phyloP scores from a whole-genome alignment of 2,888 invertebrate genomes.

The Spisula solida region DNA sequence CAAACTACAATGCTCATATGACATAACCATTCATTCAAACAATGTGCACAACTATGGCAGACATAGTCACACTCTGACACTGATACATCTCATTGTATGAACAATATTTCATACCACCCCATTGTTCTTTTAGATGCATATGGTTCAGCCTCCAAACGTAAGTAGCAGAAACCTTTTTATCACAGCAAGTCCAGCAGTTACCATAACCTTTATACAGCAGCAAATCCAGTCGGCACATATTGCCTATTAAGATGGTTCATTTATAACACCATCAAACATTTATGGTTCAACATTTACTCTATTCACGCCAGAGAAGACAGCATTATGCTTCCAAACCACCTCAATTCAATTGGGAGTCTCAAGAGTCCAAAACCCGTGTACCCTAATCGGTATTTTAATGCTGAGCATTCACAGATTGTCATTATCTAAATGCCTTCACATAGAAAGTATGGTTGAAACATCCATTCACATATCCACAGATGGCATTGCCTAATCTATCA shows the following conservation, averaged over 20 bases:
- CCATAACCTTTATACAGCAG: too few species aligned
- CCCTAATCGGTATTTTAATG: too few species aligned
- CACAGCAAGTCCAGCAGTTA: too few species aligned
- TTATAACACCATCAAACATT: not conserved
- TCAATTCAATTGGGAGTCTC: too few species aligned
- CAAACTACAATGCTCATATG: not conserved
- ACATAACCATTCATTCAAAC: slow-evolving; percentile 3
- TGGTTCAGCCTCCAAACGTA: not conserved
- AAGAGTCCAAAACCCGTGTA: too few species aligned
- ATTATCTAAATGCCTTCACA: too few species aligned
- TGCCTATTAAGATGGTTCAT: too few species aligned
- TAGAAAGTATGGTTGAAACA: too few species aligned
- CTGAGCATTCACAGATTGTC: too few species aligned
- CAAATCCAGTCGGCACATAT: too few species aligned
- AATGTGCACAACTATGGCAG: not conserved
- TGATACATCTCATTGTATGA: not conserved
- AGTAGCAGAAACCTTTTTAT: too few species aligned
- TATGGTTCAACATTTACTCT: not conserved
- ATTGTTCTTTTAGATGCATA: not conserved
- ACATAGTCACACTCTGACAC: not conserved
- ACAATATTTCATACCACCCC: not conserved
- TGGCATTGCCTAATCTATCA: not conserved
- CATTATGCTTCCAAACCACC: not conserved
- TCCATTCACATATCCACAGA: not conserved
- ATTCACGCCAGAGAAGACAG: not conserved